Percentiles rank a stretch among this genome's conserved stretches.
These are phyloP conservation scores for Pan paniscus DNA, from an alignment of 2,113 vertebrate genomes.

Conservation along the genomic window DNA sequence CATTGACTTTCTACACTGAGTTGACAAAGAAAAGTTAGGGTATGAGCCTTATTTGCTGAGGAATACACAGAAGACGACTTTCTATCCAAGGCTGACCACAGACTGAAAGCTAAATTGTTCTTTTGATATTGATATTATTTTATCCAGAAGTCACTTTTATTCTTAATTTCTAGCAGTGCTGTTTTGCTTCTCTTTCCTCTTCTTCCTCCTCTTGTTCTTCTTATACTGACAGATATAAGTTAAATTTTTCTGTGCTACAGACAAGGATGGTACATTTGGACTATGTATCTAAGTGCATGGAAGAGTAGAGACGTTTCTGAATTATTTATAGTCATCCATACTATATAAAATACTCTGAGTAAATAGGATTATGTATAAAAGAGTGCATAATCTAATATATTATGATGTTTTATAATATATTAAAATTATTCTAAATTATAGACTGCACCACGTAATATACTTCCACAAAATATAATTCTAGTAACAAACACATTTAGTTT, in stretches of 20 bases:
- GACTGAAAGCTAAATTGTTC: neutral
- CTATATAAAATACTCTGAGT: neutral
- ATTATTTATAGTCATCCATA: neutral
- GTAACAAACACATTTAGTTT: neutral
- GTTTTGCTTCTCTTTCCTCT: neutral
- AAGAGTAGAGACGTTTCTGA: neutral
- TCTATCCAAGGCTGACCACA: neutral
- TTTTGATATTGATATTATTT: neutral
- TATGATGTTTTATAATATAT: neutral
- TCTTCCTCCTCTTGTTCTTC: neutral
- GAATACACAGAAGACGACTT: neutral
- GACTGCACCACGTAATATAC: neutral
- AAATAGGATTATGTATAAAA: neutral
- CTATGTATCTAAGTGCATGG: neutral
- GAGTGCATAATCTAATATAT: neutral
- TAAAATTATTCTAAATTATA: neutral
- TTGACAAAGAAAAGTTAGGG: neutral
- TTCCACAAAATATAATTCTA: neutral
- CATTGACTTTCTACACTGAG: neutral
- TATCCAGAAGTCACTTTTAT: neutral
- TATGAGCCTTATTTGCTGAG: neutral
- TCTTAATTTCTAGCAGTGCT: neutral
- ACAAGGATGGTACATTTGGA: neutral
- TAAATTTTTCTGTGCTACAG: neutral
- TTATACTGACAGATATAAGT: neutral